A percentile compares a stretch with the other conserved stretches of the same genome.
Evolutionary conservation across 2,888 invertebrate species (phyloP).

Genomic region (Panorpa germanica): DNA sequence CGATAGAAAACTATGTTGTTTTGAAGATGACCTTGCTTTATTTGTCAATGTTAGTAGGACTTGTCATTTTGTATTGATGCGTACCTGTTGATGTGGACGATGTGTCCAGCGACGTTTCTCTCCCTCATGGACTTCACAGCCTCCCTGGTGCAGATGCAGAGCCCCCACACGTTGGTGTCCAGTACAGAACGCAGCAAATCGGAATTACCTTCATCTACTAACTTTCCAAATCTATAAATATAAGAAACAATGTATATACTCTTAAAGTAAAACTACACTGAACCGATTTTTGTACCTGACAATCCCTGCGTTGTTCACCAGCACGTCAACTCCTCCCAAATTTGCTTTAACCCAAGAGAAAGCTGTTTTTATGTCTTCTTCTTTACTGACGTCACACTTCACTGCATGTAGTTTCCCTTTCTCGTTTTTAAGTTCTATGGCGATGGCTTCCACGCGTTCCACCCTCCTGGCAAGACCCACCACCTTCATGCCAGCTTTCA

Average conservation of each 20-base stretch:
- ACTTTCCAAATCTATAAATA: no score
- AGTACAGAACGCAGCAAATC: conserved; percentile 20
- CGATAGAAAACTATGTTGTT: conserved; percentile 10
- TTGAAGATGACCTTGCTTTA: not conserved
- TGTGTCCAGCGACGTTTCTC: conserved; percentile 22
- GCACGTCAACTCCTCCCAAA: conserved; percentile 32
- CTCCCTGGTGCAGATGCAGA: conserved; percentile 25
- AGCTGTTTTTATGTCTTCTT: conserved; percentile 28
- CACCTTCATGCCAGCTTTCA: conserved; percentile 18
- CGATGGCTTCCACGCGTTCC: no score
- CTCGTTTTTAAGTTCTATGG: no score
- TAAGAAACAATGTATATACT: no score
- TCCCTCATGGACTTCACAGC: conserved; percentile 28
- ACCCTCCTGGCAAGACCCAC: conserved; percentile 5
- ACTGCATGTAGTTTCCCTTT: no score
- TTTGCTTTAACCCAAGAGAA: conserved; percentile 28
- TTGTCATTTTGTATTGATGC: conserved; percentile 3
- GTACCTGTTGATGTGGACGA: conserved; percentile 29
- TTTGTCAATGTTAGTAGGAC: conserved; percentile 11
- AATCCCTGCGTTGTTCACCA: conserved; percentile 36
- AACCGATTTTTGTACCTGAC: no score
- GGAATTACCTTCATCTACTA: conserved; percentile 12
- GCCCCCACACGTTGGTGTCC: conserved; percentile 27
- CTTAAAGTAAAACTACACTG: no score
- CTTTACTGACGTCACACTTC: conserved; percentile 30